phyloP scores from a whole-genome alignment of 2,113 vertebrate species.

The Peucedramus taeniatus region DNA sequence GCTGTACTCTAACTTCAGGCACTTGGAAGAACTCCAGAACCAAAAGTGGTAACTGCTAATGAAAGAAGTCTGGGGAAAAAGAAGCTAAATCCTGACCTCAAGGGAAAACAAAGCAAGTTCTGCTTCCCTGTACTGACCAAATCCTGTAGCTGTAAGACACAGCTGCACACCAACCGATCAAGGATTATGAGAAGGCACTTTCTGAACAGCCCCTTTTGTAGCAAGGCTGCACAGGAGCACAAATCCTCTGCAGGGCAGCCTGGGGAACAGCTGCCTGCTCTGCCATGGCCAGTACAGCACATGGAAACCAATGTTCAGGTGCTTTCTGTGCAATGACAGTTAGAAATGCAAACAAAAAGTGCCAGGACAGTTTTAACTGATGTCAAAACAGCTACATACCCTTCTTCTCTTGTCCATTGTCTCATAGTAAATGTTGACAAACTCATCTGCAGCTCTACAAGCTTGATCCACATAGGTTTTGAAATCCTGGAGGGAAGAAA shows the following conservation, averaged over 20 bases:
- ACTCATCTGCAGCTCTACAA: conserved; percentile 94
- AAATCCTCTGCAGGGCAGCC: neutral
- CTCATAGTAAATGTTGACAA: conserved; percentile 95
- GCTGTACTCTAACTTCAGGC: neutral
- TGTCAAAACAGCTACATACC: conserved; percentile 65
- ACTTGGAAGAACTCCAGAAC: neutral
- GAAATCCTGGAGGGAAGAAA: conserved; percentile 78
- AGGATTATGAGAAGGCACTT: too few relatives aligned
- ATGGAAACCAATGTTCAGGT: neutral
- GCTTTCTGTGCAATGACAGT: neutral
- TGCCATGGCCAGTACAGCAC: accelerated
- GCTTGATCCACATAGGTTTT: conserved; percentile 92
- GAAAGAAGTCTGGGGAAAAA: neutral
- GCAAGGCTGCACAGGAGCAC: neutral
- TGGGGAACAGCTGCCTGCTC: neutral
- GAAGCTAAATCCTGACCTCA: neutral
- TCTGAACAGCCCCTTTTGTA: neutral
- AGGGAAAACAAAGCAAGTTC: neutral
- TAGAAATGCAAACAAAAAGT: neutral
- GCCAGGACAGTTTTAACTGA: neutral
- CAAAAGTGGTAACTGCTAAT: neutral
- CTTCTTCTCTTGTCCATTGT: conserved; percentile 96
- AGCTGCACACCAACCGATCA: accelerated
- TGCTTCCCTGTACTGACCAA: neutral
- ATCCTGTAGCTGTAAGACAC: neutral